Evolutionary conservation across 2,113 vertebrate species (phyloP).

Genomic region (Hymenochirus boettgeri): DNA sequence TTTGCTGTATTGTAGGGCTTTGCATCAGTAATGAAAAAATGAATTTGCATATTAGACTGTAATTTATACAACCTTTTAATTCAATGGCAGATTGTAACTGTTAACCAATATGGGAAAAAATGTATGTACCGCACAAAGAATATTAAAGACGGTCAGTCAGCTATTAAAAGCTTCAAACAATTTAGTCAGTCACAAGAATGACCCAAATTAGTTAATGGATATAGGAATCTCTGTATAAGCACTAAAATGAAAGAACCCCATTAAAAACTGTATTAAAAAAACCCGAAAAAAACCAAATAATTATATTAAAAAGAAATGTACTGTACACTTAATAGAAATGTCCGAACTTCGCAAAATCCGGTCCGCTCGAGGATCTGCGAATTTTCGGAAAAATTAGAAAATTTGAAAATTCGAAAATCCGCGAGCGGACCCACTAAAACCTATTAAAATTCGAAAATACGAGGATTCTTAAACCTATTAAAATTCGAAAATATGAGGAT

Average conservation of each 20-base stretch:
- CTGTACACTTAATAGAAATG: constrained; percentile 13
- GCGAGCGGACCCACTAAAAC: too few species aligned
- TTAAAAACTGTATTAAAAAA: constrained; percentile 17
- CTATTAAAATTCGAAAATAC: too few species aligned
- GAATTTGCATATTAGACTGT: constrained; percentile 50
- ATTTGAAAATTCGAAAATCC: too few species aligned
- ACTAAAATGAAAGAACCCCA: constrained; percentile 11
- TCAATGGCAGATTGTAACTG: constrained; percentile 40
- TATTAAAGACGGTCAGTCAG: constrained; percentile 38
- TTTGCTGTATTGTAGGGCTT: constrained; percentile 53
- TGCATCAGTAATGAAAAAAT: constrained; percentile 57
- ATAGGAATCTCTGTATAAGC: constrained; percentile 21
- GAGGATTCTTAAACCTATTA: too few species aligned
- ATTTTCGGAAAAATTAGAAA: too few species aligned
- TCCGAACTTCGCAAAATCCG: too few species aligned
- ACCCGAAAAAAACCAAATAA: neutral
- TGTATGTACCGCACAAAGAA: constrained; percentile 24
- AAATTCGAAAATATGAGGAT: too few species aligned
- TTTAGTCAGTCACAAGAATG: constrained; percentile 34
- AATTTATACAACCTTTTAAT: constrained; percentile 49
- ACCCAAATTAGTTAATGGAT: constrained; percentile 27
- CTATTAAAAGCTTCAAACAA: constrained; percentile 20
- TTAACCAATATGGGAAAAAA: constrained; percentile 46
- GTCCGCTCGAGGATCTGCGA: too few species aligned
- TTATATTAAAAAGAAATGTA: neutral